A percentile compares a stretch with the other conserved stretches of the same genome.
Evolutionary conservation across 2,113 vertebrate species (phyloP).

Genomic region (Phalacrocorax aristotelis): DNA sequence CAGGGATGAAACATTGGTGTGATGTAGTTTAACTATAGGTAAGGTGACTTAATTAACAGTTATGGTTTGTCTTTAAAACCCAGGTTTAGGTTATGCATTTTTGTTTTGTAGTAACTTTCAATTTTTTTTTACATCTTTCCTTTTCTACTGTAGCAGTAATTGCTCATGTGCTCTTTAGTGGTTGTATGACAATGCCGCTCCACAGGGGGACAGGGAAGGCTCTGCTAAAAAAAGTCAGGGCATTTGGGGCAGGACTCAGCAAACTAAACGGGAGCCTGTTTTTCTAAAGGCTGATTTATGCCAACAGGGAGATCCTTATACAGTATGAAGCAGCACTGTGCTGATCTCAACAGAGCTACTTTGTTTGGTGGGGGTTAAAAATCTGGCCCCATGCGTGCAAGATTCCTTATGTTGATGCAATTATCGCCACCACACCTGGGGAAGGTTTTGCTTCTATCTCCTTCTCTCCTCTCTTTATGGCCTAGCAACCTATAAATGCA

Average conservation of each 20-base stretch:
- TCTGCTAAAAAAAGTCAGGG: not conserved
- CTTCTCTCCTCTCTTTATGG: not conserved
- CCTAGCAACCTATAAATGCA: not conserved
- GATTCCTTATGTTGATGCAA: not conserved
- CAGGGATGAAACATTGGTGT: not conserved
- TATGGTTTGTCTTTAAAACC: not conserved
- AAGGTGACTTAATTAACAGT: not conserved
- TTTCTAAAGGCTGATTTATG: not conserved
- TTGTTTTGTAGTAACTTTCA: not conserved
- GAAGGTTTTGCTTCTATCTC: not conserved
- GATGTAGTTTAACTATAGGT: not conserved
- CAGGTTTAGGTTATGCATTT: not conserved
- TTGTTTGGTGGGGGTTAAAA: not conserved
- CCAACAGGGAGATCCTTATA: not conserved
- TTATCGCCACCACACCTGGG: accelerated
- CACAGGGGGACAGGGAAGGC: not conserved
- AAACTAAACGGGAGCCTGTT: not conserved
- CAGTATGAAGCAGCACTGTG: not conserved
- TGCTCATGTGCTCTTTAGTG: not conserved
- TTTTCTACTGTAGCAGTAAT: not conserved
- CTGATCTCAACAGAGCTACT: not conserved
- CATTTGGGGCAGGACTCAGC: not conserved
- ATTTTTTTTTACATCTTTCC: not conserved
- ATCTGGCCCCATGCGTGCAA: not conserved
- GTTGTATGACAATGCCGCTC: not conserved